A percentile compares a stretch with the other conserved stretches of the same genome.
These are phyloP conservation scores for Netelia fuscicornis DNA, from an alignment of 2,888 invertebrate species.

Conservation along the genomic window DNA sequence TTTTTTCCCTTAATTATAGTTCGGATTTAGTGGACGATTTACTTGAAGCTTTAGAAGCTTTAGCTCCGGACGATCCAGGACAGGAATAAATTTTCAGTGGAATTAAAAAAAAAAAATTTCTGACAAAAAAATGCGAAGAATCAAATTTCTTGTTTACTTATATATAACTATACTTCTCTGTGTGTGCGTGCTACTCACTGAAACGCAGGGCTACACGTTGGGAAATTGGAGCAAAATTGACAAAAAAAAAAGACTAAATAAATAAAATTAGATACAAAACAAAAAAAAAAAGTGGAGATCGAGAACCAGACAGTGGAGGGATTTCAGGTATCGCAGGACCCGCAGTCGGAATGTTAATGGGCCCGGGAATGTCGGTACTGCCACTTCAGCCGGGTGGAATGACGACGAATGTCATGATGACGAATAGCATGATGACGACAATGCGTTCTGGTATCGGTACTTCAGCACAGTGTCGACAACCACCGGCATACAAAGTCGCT, in stretches of 20 bases:
- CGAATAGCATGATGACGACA: conserved; percentile 72
- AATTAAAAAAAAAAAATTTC: too few relatives aligned
- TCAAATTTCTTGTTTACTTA: neutral
- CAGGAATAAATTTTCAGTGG: too few relatives aligned
- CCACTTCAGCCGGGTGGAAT: conserved; percentile 76
- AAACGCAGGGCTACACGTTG: conserved; percentile 44
- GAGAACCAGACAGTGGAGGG: conserved; percentile 80
- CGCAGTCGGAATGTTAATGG: conserved; percentile 77
- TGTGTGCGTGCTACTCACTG: conserved; percentile 24
- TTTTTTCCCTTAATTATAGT: neutral
- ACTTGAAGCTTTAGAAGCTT: too few relatives aligned
- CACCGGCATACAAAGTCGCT: conserved; percentile 93
- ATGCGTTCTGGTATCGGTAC: conserved; percentile 76
- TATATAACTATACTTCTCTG: conserved; percentile 1
- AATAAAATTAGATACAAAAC: conserved; percentile 31
- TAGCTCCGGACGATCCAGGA: too few relatives aligned
- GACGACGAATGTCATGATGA: conserved; percentile 72
- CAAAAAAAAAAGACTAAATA: conserved; percentile 10
- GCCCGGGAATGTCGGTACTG: conserved; percentile 78
- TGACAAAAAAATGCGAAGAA: neutral
- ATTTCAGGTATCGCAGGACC: conserved; percentile 82
- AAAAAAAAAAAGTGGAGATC: conserved; percentile 49
- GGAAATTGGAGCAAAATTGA: conserved; percentile 45
- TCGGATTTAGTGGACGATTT: too few relatives aligned
- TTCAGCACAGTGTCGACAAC: conserved; percentile 87